Evolutionary conservation across 2,888 invertebrate genomes (phyloP).

Genomic region (Formica aserva): DNA sequence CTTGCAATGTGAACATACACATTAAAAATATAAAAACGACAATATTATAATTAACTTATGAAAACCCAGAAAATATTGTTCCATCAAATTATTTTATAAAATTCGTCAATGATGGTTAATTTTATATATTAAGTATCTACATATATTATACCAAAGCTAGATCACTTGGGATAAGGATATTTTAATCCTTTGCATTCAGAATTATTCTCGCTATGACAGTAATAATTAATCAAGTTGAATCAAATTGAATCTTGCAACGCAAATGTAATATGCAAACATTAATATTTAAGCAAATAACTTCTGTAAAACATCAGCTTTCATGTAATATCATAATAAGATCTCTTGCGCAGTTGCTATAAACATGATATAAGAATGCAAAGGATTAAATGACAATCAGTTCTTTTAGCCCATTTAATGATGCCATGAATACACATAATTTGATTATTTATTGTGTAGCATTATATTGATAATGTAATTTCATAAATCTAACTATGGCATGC

Average conservation of each 20-base stretch:
- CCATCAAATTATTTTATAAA: conserved; percentile 15
- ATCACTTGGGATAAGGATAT: conserved; percentile 8
- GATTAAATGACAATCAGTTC: conserved; percentile 17
- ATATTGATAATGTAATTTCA: conserved; percentile 1
- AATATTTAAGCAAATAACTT: conserved; percentile 20
- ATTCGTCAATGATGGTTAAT: conserved; percentile 1
- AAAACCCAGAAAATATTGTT: conserved; percentile 7
- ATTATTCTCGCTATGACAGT: background rate
- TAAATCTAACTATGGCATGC: background rate
- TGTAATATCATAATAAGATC: background rate
- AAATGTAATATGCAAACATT: background rate
- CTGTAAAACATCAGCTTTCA: conserved; percentile 21
- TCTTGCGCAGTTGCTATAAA: background rate
- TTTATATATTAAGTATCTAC: conserved; percentile 27
- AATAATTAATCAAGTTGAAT: background rate
- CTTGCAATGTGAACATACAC: background rate
- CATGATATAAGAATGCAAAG: conserved; percentile 5
- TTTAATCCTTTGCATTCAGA: conserved; percentile 27
- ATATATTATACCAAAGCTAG: conserved; percentile 39
- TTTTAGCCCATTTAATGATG: conserved; percentile 4
- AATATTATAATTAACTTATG: conserved; percentile 71
- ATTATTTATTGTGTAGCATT: background rate
- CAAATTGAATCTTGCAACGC: background rate
- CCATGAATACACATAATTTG: conserved; percentile 18
- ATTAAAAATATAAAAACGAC: conserved; percentile 66